A percentile compares a stretch with the other conserved stretches of the same genome.
Conservation (phyloP, 2,797 vertebrate genomes). For the Halcyon chelicuti region DNA sequence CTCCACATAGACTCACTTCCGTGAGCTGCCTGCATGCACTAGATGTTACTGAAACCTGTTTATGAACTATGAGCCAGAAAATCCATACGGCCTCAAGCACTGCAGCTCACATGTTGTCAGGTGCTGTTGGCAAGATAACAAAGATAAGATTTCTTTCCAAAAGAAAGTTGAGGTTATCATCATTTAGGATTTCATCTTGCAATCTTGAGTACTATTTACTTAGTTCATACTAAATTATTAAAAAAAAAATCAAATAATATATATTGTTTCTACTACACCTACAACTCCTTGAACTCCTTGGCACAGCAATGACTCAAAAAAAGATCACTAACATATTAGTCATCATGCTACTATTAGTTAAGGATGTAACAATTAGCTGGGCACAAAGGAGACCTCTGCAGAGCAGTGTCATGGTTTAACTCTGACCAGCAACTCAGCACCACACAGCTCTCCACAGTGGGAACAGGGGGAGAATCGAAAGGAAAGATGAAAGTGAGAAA, state of each 20-base stretch:
- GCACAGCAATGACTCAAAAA: not conserved
- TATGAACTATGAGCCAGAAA: too few species aligned
- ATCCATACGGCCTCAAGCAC: not conserved
- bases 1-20: too few species aligned
- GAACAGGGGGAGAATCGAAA: not conserved
- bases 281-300: not conserved
- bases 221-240: not conserved
- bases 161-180: not conserved
- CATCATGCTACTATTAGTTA: not conserved
- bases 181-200: not conserved
- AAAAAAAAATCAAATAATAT: too few species aligned
- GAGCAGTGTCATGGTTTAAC: not conserved
- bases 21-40: too few species aligned
- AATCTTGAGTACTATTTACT: not conserved
- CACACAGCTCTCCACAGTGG: not conserved
- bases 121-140: not conserved
- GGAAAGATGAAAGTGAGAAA: not conserved
- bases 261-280: not conserved
- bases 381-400: not conserved
- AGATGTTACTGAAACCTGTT: too few species aligned
- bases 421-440: not conserved
- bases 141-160: not conserved
- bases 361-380: not conserved
- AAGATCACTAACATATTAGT: not conserved
- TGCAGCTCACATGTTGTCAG: accelerated